A percentile compares a stretch with the other conserved stretches of the same genome.
Conservation (phyloP, 2,888 invertebrate species). For the Dasypogon diadema region DNA sequence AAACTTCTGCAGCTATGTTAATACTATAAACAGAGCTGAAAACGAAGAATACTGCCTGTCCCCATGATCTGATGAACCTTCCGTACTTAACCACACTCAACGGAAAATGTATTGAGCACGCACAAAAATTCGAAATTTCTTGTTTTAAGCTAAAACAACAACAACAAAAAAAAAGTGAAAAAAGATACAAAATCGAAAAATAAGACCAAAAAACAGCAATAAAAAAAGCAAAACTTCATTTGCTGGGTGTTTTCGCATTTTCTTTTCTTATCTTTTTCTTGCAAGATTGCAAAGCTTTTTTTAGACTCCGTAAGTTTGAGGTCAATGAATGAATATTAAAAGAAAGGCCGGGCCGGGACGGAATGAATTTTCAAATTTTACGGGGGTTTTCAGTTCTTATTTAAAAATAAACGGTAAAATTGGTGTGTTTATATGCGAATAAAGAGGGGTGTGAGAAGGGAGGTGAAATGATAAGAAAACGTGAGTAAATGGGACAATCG, state of each 20-base stretch:
- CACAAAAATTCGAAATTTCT: constrained; percentile 9
- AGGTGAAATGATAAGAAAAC: too few relatives aligned
- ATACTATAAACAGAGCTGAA: too few relatives aligned
- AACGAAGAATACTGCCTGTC: too few relatives aligned
- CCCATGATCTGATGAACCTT: too few relatives aligned
- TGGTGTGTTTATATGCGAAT: too few relatives aligned
- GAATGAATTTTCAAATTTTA: too few relatives aligned
- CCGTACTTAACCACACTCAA: constrained; percentile 25
- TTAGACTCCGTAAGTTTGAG: constrained; percentile 44
- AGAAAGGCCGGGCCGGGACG: constrained; percentile 41
- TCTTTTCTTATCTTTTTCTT: constrained; percentile 40
- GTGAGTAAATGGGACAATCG: too few relatives aligned
- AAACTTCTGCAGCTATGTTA: too few relatives aligned
- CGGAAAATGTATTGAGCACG: constrained; percentile 17
- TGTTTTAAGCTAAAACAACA: neutral
- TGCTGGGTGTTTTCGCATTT: neutral
- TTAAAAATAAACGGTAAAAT: too few relatives aligned
- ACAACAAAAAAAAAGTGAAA: neutral
- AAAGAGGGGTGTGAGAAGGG: too few relatives aligned
- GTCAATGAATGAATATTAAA: constrained; percentile 48
- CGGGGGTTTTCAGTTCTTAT: too few relatives aligned
- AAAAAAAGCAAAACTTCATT: neutral
- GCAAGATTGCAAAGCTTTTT: constrained; percentile 40
- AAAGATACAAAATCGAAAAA: neutral
- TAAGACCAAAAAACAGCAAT: too few relatives aligned